Evolutionary conservation across 2,888 invertebrate species (phyloP), one percentile per base, ranked within the genome.

Genomic region (Gymnoscelis rufifasciata): DNA sequence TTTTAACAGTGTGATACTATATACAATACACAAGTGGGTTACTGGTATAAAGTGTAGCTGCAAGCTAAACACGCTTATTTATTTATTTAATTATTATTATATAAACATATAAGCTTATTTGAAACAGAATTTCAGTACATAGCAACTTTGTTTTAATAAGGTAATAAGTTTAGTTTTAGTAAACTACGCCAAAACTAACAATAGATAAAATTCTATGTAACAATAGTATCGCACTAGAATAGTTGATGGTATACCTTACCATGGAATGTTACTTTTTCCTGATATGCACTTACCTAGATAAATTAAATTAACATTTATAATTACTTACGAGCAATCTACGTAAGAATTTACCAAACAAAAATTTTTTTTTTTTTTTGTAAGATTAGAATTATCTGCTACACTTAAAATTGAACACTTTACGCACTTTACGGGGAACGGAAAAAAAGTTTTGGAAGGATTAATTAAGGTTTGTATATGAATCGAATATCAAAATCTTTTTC

Each of bases 331-430:
- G 65, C 68, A 64, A 65, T 59, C 62, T 62, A 66, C 63, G 62
- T 64, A 60, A 64, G n/a, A n/a, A n/a, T n/a, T n/a, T n/a, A n/a
- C n/a, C n/a, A n/a, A n/a, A n/a, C n/a, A n/a, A n/a, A n/a, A n/a
- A n/a, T n/a, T n/a, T n/a, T n/a, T n/a, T n/a, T n/a, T n/a, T n/a
- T n/a, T n/a, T n/a, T n/a, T n/a, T n/a, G n/a, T 58, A 71, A 70
- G 79, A 82, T 59, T 62, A 75, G 82, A 78, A 71, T 60, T 56
- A 72, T 68, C 74, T 74, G 71, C 70, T 75, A 78, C 68, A 74
- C 77, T 71, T 71, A 76, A 52, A 77, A 86, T 82, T 88, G 86
- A 87, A 87, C 87, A 87, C 86, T 81, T 84, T 82, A 82, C n/a
- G n/a, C n/a, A n/a, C n/a, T n/a, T n/a, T n/a, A n/a, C n/a, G n/a